Conservation (phyloP, 2,113 vertebrate species). For the Paracanthobrama guichenoti region DNA sequence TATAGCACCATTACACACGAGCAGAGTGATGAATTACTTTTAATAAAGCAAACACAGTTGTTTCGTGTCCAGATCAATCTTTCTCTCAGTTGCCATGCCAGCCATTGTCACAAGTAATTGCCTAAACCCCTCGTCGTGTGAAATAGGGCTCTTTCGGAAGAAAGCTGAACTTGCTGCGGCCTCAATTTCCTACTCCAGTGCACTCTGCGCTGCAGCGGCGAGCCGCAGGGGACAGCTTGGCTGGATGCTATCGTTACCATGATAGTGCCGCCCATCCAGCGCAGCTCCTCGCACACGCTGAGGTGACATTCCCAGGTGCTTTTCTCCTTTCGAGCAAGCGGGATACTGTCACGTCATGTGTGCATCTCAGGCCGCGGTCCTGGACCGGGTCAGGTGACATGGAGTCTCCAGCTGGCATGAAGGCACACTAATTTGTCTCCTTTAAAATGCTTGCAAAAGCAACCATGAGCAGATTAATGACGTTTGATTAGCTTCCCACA, state of each 20-base stretch:
- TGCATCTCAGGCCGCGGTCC: background rate
- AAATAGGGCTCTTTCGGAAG: constrained; percentile 53
- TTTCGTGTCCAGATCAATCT: constrained; percentile 56
- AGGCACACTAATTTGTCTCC: constrained; percentile 65
- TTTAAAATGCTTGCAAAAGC: constrained; percentile 57
- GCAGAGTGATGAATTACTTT: constrained; percentile 62
- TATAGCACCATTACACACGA: constrained; percentile 45
- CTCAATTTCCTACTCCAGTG: constrained; percentile 58
- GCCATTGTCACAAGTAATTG: constrained; percentile 58
- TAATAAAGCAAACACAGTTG: constrained; percentile 60
- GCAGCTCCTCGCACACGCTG: background rate
- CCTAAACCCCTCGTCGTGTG: constrained; percentile 54
- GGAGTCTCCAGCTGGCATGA: constrained; percentile 62
- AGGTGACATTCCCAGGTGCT: background rate
- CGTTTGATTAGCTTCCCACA: constrained; percentile 67
- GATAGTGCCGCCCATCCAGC: background rate
- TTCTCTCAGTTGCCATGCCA: constrained; percentile 51
- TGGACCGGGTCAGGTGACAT: constrained; percentile 46
- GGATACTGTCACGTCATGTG: background rate
- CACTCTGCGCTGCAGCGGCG: constrained; percentile 33
- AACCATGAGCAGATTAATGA: constrained; percentile 71
- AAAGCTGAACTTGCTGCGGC: constrained; percentile 51
- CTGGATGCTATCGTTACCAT: constrained; percentile 10
- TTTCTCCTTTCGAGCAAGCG: background rate
- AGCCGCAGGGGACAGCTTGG: constrained; percentile 32